Evolutionary conservation across 92 coral and sea anemone genomes (phyloP), one percentile per base, ranked within the genome.

Genomic region (Plumapathes pennacea): DNA sequence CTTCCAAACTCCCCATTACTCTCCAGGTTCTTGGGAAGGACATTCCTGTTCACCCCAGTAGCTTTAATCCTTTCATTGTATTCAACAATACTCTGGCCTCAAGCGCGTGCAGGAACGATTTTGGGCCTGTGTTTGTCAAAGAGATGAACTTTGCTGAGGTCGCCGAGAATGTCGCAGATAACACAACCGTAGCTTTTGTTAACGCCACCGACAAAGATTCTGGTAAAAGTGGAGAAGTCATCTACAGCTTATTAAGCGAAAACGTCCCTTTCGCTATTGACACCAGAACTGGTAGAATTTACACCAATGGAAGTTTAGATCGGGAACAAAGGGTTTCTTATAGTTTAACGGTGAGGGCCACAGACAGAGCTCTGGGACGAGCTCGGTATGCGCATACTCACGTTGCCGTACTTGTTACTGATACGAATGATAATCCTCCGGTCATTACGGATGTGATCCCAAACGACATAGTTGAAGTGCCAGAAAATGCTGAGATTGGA

Each of bases 171-270:
- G 64, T 77, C 31, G 59, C 83, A 13, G 27, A 50, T 25, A 76
- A 76, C 28, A 19, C 69, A 7, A 38, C 54, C 14, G 50, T 76
- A 15, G 24, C 67, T 20, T 26, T 39, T 24, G 83, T 76, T 5
- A 76, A 76, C 23, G 83, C 83, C n/a, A 76, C 83, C 5, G 83
- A 76, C 47, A 36, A 24, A 25, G 83, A 76, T 27, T 14, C 38
- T 1, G 83, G 77, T 17, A 49, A 76, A 34, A 76, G 60, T 32
- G 83, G 83, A 4, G 44, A 50, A 58, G 26, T 76, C 41, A 38
- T 29, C 13, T 76, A 76, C 58, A 67, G 62, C 34, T 13, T 76
- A 42, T 44, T 54, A 2, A 43, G 27, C 18, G 45, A 1, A 2
- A 63, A 37, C 18, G 38, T 67, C 38, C 83, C 83, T 12, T 76